Percentiles rank a stretch among this genome's conserved stretches.
Conservation (phyloP, 2,797 vertebrate species). For the Adrianichthys oophorus region DNA sequence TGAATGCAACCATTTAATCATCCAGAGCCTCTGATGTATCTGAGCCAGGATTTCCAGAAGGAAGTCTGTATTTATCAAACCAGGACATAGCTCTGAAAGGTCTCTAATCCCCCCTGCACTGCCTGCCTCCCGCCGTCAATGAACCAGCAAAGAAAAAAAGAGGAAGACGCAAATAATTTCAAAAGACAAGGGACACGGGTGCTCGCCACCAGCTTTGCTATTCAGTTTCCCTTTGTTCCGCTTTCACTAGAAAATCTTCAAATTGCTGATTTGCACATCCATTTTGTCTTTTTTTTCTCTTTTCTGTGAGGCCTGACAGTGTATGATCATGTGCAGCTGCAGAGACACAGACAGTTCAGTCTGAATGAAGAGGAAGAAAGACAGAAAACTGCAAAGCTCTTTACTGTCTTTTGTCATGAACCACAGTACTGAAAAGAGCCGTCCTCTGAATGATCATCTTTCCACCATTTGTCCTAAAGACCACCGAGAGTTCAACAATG, state of each 20-base stretch:
- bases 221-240: constrained; percentile 47
- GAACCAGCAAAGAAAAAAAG: constrained; percentile 54
- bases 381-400: constrained; percentile 38
- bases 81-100: constrained; percentile 50
- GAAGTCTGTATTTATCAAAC: constrained; percentile 62
- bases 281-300: constrained; percentile 24
- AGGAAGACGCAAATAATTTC: constrained; percentile 62
- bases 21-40: constrained; percentile 49
- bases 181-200: constrained; percentile 53
- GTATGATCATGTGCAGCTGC: constrained; percentile 64
- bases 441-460: constrained; percentile 23
- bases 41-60: constrained; percentile 61
- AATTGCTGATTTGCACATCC: constrained; percentile 53
- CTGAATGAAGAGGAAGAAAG: constrained; percentile 13
- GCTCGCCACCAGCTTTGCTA: constrained; percentile 38
- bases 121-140: constrained; percentile 69
- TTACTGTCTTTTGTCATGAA: constrained; percentile 26
- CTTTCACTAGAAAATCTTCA: constrained; percentile 44
- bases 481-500: constrained; percentile 21
- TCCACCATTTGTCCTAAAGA: constrained; percentile 24
- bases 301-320: constrained; percentile 24
- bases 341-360: constrained; percentile 14
- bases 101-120: constrained; percentile 67
- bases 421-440: constrained; percentile 21
- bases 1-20: constrained; percentile 57